phyloP scores from a whole-genome alignment of 1,140 invertebrate genomes.

The Antheraea mylitta region DNA sequence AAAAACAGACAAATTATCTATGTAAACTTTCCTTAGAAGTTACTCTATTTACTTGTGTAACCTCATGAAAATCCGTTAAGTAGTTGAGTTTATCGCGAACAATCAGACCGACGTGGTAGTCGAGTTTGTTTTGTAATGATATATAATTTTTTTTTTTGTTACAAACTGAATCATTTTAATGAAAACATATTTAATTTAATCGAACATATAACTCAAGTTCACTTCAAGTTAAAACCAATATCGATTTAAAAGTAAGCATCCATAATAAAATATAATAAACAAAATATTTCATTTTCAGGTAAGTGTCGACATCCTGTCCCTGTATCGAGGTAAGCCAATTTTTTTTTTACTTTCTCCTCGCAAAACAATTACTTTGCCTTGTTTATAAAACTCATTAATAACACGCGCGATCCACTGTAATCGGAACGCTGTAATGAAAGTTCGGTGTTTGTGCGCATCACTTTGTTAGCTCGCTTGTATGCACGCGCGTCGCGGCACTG shows the following conservation, averaged over 20 bases:
- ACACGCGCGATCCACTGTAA: conserved; percentile 15
- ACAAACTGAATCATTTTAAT: not conserved
- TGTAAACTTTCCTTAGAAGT: no score
- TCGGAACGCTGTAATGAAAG: not conserved
- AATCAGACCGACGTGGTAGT: no score
- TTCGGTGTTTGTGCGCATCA: not conserved
- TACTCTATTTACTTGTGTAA: no score
- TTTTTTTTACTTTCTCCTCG: conserved; percentile 26
- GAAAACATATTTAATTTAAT: not conserved
- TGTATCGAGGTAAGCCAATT: conserved; percentile 25
- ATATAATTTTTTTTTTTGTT: not conserved
- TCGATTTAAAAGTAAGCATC: not conserved
- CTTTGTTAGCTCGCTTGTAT: not conserved
- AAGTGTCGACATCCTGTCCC: conserved; percentile 15
- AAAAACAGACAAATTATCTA: no score
- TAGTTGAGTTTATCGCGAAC: no score
- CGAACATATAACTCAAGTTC: not conserved
- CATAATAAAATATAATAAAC: not conserved
- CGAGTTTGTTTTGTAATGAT: no score
- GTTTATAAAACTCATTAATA: conserved; percentile 65
- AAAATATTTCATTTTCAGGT: conserved; percentile 30
- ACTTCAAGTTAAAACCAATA: not conserved
- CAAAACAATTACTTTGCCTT: conserved; percentile 40
- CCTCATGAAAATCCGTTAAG: no score
- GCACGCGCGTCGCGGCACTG: conserved; percentile 14